Conservation (phyloP, 1,140 invertebrate species). For the Sogatella furcifera region DNA sequence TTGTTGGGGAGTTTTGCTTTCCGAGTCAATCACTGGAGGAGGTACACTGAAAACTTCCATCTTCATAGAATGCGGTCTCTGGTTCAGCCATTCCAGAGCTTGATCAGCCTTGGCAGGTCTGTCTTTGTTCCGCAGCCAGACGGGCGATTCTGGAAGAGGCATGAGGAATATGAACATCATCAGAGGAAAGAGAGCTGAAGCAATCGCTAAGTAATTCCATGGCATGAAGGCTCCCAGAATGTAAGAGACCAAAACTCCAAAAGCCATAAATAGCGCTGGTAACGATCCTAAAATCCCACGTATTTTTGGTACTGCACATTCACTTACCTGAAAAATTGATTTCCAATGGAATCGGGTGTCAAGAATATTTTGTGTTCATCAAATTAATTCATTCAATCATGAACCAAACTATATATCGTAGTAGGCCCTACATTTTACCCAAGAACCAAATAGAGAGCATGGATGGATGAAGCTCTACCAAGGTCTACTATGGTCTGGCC, state of each 20-base stretch:
- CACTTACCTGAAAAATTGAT: constrained; percentile 38
- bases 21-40: not conserved
- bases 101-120: constrained; percentile 36
- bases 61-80: constrained; percentile 3
- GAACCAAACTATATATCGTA: too few species aligned
- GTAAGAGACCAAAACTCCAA: constrained; percentile 50
- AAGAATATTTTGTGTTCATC: too few species aligned
- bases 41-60: constrained; percentile 15
- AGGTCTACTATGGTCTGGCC: too few species aligned
- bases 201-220: constrained; percentile 44
- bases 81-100: constrained; percentile 37
- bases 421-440: too few species aligned
- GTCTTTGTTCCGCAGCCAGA: constrained; percentile 39
- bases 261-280: constrained; percentile 47
- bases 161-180: constrained; percentile 37
- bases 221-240: constrained; percentile 41
- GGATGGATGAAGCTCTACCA: too few species aligned
- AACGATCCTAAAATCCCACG: constrained; percentile 49
- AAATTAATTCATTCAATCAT: too few species aligned
- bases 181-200: constrained; percentile 33
- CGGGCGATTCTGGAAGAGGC: constrained; percentile 44
- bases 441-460: too few species aligned
- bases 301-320: constrained; percentile 48
- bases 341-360: too few species aligned
- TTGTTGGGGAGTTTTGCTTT: not conserved